A percentile compares a stretch with the other conserved stretches of the same genome.
Evolutionary conservation across 2,888 invertebrate genomes (phyloP).

Genomic region (Drosophila atripex): DNA sequence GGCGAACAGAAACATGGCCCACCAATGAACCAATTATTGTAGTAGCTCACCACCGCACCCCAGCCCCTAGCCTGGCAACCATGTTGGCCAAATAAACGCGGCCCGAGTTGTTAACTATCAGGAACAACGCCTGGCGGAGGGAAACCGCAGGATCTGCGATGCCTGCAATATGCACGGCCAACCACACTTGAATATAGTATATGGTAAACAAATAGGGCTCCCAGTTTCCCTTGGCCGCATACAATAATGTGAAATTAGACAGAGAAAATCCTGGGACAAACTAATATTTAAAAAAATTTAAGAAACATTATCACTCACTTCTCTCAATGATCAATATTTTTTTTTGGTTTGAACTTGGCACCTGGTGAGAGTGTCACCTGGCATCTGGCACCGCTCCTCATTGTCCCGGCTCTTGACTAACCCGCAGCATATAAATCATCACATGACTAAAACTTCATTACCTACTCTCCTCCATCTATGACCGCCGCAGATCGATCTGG

Average conservation of each 20-base stretch:
- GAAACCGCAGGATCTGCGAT: constrained; percentile 36
- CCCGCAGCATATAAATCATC: constrained; percentile 58
- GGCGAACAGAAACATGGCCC: constrained; percentile 12
- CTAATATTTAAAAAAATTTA: too few relatives aligned
- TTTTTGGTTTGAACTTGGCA: constrained; percentile 2
- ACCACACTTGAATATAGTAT: constrained; percentile 9
- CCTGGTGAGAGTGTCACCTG: neutral
- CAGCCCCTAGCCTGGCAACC: constrained; percentile 24
- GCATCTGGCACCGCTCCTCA: neutral
- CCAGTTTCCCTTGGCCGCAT: neutral
- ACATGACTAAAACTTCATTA: constrained; percentile 39
- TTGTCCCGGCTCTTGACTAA: constrained; percentile 20
- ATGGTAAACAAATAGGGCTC: neutral
- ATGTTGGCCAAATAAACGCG: constrained; percentile 59
- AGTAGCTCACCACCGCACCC: constrained; percentile 33
- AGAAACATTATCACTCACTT: constrained; percentile 3
- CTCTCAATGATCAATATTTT: constrained; percentile 20
- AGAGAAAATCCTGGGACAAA: neutral
- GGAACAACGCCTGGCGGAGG: constrained; percentile 18
- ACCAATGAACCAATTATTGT: constrained; percentile 58
- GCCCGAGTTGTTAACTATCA: constrained; percentile 50
- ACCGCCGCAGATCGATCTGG: constrained; percentile 82
- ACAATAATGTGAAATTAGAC: constrained; percentile 1
- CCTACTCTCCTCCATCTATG: constrained; percentile 19
- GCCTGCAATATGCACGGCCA: constrained; percentile 37